A percentile compares a stretch with the other conserved stretches of the same genome.
These are phyloP conservation scores for Drosophila trapezifrons DNA, from an alignment of 1,140 invertebrate genomes.

Conservation along the genomic window DNA sequence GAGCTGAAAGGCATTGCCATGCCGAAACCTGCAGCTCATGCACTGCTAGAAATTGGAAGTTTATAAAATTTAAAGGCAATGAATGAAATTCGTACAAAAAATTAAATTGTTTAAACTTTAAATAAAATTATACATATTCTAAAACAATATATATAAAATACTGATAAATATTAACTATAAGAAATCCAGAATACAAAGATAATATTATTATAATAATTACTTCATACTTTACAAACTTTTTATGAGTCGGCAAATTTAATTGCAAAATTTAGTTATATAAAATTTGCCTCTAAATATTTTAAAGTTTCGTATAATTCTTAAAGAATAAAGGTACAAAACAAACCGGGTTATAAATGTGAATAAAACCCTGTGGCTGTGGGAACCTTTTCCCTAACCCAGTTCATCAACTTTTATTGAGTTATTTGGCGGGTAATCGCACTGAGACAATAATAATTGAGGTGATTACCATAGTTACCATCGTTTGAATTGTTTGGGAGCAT, in stretches of 20 bases:
- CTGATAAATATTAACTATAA: neutral
- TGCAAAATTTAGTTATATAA: neutral
- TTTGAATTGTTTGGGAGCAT: slow-evolving; percentile 26
- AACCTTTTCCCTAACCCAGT: slow-evolving; percentile 45
- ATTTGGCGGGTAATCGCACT: slow-evolving; percentile 38
- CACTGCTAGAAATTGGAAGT: slow-evolving; percentile 36
- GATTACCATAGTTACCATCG: slow-evolving; percentile 51
- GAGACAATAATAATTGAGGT: slow-evolving; percentile 41
- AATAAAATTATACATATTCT: too few species aligned
- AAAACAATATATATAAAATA: too few species aligned
- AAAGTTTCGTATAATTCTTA: too few species aligned
- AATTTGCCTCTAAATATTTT: neutral
- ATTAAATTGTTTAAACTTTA: neutral
- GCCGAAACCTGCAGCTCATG: neutral
- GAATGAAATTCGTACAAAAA: too few species aligned
- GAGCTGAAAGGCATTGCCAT: slow-evolving; percentile 45
- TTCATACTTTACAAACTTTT: neutral
- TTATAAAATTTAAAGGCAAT: neutral
- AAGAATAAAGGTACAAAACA: neutral
- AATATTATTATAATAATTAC: neutral
- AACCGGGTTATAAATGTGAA: neutral
- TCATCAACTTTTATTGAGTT: slow-evolving; percentile 49
- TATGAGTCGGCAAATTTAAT: neutral
- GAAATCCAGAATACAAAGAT: neutral
- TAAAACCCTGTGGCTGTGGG: slow-evolving; percentile 10